Evolutionary conservation across 2,113 vertebrate genomes (phyloP).

Genomic region (Urocolius indicus): DNA sequence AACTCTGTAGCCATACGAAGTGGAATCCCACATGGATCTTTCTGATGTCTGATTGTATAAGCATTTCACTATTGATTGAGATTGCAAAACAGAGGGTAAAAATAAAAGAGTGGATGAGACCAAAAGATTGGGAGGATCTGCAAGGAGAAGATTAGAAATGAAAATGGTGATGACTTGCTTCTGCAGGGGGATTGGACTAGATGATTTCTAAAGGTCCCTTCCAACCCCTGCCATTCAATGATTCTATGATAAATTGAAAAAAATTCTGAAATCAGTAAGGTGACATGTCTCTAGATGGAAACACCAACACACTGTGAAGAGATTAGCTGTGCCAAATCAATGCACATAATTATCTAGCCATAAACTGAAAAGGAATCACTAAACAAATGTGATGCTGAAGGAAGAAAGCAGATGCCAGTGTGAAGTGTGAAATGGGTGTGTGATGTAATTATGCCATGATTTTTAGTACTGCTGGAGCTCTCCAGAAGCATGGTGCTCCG

Average conservation of each 20-base stretch:
- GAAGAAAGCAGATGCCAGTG: not conserved
- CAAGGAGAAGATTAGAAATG: not conserved
- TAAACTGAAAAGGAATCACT: not conserved
- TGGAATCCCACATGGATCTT: not conserved
- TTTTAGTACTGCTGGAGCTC: not conserved
- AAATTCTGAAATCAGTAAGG: constrained; percentile 7
- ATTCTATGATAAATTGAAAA: not conserved
- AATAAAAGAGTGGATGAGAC: not conserved
- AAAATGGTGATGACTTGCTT: not conserved
- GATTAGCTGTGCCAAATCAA: not conserved
- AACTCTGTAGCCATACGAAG: not conserved
- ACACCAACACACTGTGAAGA: not conserved
- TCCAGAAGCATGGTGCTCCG: not conserved
- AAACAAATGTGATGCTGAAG: not conserved
- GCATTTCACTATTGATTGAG: not conserved
- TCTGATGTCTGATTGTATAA: not conserved
- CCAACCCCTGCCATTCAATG: too few relatives aligned
- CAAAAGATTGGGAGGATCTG: not conserved
- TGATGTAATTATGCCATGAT: not conserved
- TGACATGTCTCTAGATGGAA: not conserved
- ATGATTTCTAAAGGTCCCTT: too few relatives aligned
- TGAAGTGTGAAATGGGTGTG: not conserved
- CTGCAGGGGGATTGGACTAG: too few relatives aligned
- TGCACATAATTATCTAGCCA: not conserved
- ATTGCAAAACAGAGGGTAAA: not conserved